Evolutionary conservation across 2,797 vertebrate species (phyloP), one percentile per base, ranked within the genome.

Genomic region (Xyrichtys novacula): DNA sequence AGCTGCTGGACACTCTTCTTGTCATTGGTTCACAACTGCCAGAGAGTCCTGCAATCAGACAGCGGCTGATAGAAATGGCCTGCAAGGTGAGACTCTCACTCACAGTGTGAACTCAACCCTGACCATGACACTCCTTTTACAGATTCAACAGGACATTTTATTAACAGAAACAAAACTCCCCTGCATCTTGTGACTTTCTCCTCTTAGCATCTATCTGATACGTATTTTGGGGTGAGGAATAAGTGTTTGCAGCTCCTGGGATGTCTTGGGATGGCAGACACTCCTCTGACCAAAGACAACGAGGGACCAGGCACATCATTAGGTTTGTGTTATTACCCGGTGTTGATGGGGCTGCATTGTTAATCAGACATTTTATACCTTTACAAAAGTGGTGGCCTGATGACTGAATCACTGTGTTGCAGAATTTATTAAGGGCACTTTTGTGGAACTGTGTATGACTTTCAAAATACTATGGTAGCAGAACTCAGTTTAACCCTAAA

Each of bases 201-300:
- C 20, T 43, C 9, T 0, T 81, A 98, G 97, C 95, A 98, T 52
- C 92, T 99, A 44, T 93, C 94, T 1, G 96, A 98, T 74, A 96
- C 96, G 0, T 97, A 96, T 48, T 98, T 99, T 0, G 95, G 96
- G 2, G 97, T 99, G 61, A 95, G 97, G 78, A 99, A 96, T 88
- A 98, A 98, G 26, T 99, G 98, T 80, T 94, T 99, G 31, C 96
- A 96, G 79, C 94, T 99, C 28, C 92, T 99, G 22, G 97, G 98
- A 15, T 97, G 95, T 80, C 93, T 99, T 32, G 97, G 97, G 22
- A 83, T 92, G 9, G 94, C 96, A 52, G 96, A 97, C 78, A 90
- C 94, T 78, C 89, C 85, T 28, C 77, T 84, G 59, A 40, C 66
- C 31, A 97, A 96, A 78, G 97, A 98, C 75, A 50, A 10, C 1